phyloP scores from a whole-genome alignment of 2,888 invertebrate genomes.

The Oligia latruncula region DNA sequence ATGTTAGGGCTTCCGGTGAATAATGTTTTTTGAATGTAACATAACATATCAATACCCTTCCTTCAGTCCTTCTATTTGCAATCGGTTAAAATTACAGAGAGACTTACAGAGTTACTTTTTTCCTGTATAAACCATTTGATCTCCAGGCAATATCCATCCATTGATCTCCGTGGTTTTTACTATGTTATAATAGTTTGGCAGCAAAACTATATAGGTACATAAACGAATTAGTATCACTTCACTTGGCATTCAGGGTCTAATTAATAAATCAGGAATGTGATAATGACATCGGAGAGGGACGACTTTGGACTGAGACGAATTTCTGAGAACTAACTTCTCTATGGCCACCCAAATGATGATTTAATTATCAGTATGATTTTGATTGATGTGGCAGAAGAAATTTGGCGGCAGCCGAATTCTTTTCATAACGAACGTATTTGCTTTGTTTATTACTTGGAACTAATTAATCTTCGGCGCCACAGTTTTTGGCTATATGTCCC shows the following conservation, averaged over 20 bases:
- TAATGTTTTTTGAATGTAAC: neutral
- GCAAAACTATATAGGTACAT: conserved; percentile 17
- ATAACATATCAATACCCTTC: neutral
- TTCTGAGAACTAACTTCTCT: conserved; percentile 86
- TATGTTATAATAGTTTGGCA: conserved; percentile 20
- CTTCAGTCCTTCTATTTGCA: neutral
- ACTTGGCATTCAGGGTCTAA: conserved; percentile 77
- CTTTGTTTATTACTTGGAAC: conserved; percentile 89
- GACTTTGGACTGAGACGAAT: conserved; percentile 69
- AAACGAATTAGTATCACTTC: conserved; percentile 28
- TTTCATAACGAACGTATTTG: conserved; percentile 85
- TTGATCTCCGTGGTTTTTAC: conserved; percentile 17
- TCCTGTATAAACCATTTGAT: neutral
- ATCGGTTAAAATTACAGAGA: neutral
- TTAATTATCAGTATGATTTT: conserved; percentile 90
- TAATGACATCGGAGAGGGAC: conserved; percentile 79
- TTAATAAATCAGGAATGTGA: conserved; percentile 90
- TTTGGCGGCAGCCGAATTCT: conserved; percentile 85
- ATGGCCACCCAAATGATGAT: conserved; percentile 90
- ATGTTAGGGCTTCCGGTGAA: conserved; percentile 17
- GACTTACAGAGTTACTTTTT: neutral
- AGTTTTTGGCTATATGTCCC: conserved; percentile 79
- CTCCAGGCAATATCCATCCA: neutral
- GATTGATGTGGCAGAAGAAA: conserved; percentile 89
- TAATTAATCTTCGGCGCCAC: conserved; percentile 88